Evolutionary conservation across 1,140 invertebrate species (phyloP).

Genomic region (Limonius californicus): DNA sequence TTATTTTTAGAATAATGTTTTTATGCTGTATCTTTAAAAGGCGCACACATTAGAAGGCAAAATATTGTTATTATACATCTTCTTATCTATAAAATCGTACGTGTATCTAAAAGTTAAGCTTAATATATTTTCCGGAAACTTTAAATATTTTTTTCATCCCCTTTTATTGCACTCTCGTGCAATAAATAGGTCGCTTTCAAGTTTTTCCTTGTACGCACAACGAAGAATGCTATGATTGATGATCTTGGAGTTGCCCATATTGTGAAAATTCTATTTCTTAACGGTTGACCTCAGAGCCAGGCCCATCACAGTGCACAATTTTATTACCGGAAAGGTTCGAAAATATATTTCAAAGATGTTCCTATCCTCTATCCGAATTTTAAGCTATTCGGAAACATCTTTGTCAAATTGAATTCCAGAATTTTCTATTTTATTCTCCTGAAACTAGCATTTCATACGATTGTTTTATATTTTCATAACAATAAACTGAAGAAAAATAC

Average conservation of each 20-base stretch:
- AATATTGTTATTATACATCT: neutral
- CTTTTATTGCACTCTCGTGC: neutral
- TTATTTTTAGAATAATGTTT: neutral
- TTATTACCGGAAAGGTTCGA: neutral
- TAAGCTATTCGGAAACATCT: too few relatives aligned
- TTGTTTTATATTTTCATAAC: too few relatives aligned
- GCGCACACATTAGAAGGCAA: neutral
- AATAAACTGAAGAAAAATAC: too few relatives aligned
- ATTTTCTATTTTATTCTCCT: neutral
- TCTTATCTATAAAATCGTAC: neutral
- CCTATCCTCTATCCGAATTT: neutral
- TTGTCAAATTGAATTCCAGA: neutral
- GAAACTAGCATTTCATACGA: too few relatives aligned
- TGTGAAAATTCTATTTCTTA: slow-evolving; percentile 1
- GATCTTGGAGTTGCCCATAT: neutral
- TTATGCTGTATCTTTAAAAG: neutral
- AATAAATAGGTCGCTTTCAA: slow-evolving; percentile 1
- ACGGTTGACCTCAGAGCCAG: neutral
- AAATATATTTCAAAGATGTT: neutral
- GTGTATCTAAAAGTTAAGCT: slow-evolving; percentile 1
- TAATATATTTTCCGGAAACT: neutral
- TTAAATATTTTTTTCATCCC: neutral
- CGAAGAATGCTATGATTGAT: neutral
- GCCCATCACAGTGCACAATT: neutral
- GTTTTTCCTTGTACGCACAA: neutral